These are phyloP conservation scores for Sisyra terminalis DNA, from an alignment of 2,888 invertebrate species.

Conservation along the genomic window DNA sequence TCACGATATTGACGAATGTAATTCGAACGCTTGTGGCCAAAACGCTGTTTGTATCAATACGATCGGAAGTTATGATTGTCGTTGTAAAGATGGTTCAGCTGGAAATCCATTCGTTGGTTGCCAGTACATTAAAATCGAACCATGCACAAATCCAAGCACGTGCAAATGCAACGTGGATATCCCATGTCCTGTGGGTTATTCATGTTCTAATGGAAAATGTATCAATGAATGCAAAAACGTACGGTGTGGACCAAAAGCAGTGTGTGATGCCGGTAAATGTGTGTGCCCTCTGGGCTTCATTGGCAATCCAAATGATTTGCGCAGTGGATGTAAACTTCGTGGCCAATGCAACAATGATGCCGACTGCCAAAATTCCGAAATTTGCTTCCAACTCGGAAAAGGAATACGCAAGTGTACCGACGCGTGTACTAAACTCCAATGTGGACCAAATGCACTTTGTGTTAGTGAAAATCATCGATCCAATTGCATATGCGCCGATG, in stretches of 20 bases:
- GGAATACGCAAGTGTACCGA: slow-evolving; percentile 69
- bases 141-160: slow-evolving; percentile 49
- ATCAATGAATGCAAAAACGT: slow-evolving; percentile 59
- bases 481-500: slow-evolving; percentile 71
- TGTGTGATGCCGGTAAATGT: slow-evolving; percentile 66
- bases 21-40: slow-evolving; percentile 59
- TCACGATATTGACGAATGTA: slow-evolving; percentile 70
- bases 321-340: slow-evolving; percentile 51
- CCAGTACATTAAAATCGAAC: slow-evolving; percentile 47
- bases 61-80: slow-evolving; percentile 75
- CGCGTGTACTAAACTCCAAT: slow-evolving; percentile 73
- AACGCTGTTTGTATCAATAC: slow-evolving; percentile 85
- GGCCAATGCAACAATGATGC: slow-evolving; percentile 67
- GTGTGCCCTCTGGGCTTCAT: slow-evolving; percentile 60
- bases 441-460: slow-evolving; percentile 81
- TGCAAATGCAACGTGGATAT: slow-evolving; percentile 55
- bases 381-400: slow-evolving; percentile 73
- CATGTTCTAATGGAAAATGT: slow-evolving; percentile 57
- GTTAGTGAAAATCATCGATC: slow-evolving; percentile 71
- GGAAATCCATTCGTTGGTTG: slow-evolving; percentile 82
- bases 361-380: slow-evolving; percentile 68
- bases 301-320: slow-evolving; percentile 57
- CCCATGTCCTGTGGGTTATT: slow-evolving; percentile 60
- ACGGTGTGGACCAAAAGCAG: slow-evolving; percentile 65
- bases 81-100: slow-evolving; percentile 66